Percentiles rank a stretch among this genome's conserved stretches.
Evolutionary conservation across 2,797 vertebrate genomes (phyloP).

Genomic region (Argentina silus): DNA sequence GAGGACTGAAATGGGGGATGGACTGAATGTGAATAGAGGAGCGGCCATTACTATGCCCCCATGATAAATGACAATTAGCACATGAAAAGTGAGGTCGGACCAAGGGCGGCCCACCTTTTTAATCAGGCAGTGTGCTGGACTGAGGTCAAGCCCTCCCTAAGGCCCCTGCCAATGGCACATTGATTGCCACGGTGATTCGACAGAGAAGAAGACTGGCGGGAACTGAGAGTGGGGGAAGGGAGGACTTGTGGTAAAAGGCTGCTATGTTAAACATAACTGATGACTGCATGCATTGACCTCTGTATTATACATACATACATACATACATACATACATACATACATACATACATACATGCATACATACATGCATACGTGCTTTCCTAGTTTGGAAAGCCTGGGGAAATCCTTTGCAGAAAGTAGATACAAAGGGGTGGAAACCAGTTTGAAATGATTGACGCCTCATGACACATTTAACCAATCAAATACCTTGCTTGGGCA

Average conservation of each 20-base stretch:
- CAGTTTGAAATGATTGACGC: too few relatives aligned
- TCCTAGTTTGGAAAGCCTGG: too few relatives aligned
- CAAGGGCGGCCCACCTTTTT: conserved; percentile 7
- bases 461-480: too few relatives aligned
- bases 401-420: too few relatives aligned
- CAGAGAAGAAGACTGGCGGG: neutral
- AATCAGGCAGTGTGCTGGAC: neutral
- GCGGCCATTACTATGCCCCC: neutral
- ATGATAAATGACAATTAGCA: neutral
- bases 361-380: too few relatives aligned
- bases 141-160: neutral
- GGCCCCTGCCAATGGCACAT: neutral
- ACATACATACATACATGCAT: neutral
- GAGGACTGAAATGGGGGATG: neutral
- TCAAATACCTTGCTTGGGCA: too few relatives aligned
- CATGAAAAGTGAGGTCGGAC: neutral
- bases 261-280: neutral
- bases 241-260: neutral
- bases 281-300: neutral
- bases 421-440: too few relatives aligned
- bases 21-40: neutral
- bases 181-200: neutral
- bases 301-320: neutral
- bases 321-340: neutral
- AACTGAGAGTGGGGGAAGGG: neutral